A percentile compares a stretch with the other conserved stretches of the same genome.
Evolutionary conservation across 2,113 vertebrate genomes (phyloP).

Genomic region (Muntiacus reevesi): DNA sequence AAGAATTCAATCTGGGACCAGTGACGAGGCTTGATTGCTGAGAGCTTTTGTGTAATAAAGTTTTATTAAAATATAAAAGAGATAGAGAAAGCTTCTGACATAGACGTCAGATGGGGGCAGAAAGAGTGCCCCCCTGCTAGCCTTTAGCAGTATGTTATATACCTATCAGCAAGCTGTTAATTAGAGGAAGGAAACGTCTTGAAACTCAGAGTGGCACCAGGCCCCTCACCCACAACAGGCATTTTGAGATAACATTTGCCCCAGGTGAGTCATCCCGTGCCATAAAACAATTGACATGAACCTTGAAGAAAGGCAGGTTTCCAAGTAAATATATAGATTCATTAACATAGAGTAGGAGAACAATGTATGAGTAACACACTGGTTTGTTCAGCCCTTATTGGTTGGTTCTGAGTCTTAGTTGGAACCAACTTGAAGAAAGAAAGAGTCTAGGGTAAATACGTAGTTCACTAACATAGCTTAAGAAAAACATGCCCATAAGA

Average conservation of each 20-base stretch:
- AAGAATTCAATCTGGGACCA: not conserved
- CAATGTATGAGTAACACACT: not conserved
- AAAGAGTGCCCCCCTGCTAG: not conserved
- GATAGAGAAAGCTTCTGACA: not conserved
- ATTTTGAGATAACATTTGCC: not conserved
- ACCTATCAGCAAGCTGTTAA: not conserved
- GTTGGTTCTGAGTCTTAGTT: not conserved
- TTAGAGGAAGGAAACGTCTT: not conserved
- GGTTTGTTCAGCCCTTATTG: not conserved
- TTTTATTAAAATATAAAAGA: not conserved
- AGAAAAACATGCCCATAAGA: not conserved
- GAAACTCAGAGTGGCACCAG: not conserved
- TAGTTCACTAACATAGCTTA: not conserved
- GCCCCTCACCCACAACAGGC: not conserved
- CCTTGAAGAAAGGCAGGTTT: not conserved
- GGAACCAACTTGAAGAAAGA: not conserved
- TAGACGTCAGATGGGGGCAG: not conserved
- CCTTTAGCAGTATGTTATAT: not conserved
- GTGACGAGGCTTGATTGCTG: not conserved
- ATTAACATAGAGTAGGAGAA: not conserved
- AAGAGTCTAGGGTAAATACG: not conserved
- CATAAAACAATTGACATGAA: not conserved
- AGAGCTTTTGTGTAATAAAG: not conserved
- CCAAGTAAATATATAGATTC: not conserved
- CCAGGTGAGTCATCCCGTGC: not conserved